phyloP scores from a whole-genome alignment of 2,797 vertebrate species.

The Poecile montanus region DNA sequence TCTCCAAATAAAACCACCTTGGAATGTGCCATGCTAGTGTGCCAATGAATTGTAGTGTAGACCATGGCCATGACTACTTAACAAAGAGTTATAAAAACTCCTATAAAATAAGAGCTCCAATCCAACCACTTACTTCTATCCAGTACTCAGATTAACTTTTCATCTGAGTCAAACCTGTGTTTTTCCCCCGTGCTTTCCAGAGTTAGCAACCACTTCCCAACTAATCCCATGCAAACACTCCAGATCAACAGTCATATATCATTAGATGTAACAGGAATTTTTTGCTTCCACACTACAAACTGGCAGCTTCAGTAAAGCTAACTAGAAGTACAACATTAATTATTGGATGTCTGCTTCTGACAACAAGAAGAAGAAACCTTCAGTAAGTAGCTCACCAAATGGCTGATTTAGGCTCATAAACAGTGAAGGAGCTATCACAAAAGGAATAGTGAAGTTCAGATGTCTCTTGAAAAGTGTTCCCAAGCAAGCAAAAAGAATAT shows the following conservation, averaged over 20 bases:
- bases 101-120: neutral
- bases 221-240: neutral
- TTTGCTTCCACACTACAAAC: neutral
- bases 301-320: neutral
- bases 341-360: neutral
- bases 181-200: neutral
- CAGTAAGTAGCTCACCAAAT: neutral
- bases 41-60: neutral
- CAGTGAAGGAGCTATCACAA: neutral
- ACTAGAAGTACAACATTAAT: neutral
- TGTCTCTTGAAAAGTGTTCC: neutral
- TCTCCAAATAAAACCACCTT: neutral
- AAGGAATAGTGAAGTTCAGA: neutral
- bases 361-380: neutral
- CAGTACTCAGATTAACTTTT: neutral
- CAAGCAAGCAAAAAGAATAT: neutral
- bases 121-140: neutral
- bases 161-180: neutral
- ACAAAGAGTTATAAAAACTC: neutral
- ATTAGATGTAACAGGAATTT: neutral
- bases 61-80: neutral
- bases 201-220: neutral
- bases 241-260: neutral
- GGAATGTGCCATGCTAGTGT: neutral
- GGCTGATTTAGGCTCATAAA: neutral